Evolutionary conservation across 2,797 vertebrate species (phyloP), one percentile per base, ranked within the genome.

Genomic region (Anas georgica): DNA sequence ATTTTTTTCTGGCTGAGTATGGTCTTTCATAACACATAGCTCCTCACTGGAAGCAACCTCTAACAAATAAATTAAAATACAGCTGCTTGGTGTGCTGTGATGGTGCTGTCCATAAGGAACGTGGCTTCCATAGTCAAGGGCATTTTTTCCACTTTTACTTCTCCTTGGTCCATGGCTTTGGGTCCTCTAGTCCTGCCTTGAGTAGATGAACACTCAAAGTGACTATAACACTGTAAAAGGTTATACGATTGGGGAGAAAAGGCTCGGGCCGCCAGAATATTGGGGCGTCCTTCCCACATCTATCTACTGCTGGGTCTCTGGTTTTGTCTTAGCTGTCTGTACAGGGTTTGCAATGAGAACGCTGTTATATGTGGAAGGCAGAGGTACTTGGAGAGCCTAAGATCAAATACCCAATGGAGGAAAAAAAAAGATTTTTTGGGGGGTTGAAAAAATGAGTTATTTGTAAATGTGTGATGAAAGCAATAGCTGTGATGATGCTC

Each of bases 111-210:
- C 54, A 16, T 0, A 0, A 84, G 31, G 46, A 85, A 58, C 3
- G 7, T 69, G 67, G 90, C 55, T 74, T 76, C 74, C 63, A 83
- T 28, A 90, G 59, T 29, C 55, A 54, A 35, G 46, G 23, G 58
- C 12, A 29, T 68, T 86, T 88, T 82, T 93, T 70, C 76, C 80
- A 39, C 52, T 74, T 37, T 73, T 88, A 4, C 79, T 92, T 90
- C 37, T 56, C 18, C 12, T 86, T 66, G 17, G 14, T 56, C 31
- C 52, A 64, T 66, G 64, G 29, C 68, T 87, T 85, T 91, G 75
- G 37, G 68, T 79, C 26, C 31, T 81, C 41, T 77, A 62, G 35
- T 63, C 56, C 41, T 80, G 22, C 66, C 77, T 79, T 52, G 43
- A 67, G 26, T 31, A 69, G 77, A 84, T 64, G 31, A 37, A 22